Base-by-base conservation (phyloP, 2,797 vertebrate genomes). In the Centropyge bicolor region DNA sequence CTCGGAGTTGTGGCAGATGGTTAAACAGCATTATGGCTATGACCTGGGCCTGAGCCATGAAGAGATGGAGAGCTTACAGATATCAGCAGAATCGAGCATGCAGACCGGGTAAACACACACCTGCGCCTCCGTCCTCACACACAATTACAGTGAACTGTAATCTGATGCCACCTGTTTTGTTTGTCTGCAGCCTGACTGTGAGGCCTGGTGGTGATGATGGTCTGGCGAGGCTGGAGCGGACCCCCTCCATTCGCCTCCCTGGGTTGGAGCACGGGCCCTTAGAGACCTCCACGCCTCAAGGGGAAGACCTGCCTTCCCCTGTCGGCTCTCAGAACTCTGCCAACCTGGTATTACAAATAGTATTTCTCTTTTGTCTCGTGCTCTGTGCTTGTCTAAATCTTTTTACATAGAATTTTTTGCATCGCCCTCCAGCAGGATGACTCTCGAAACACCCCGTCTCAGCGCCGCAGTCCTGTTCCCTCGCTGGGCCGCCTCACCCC, bases 11-110 rank as follows among this genome's bases (percentile, higher is more conserved):
- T 96, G 96, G 96, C 97, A 97, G 80, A 96, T 97, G 94, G 95
- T 99, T 8, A 98, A 95, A 88, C 97, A 98, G 92, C 97, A 97
- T 90, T 99, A 99, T 97, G 98, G 97, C 70, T 90, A 92, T 62
- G 97, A 98, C 65, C 89, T 99, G 82, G 98, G 97, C n/a, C 91
- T 99, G 94, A 99, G 92, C 91, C 94, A 94, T 6, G 96, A 99
- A 65, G 98, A 98, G 79, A 98, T 99, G 97, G 97, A 98, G 73
- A 96, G 82, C 81, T 93, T 97, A 83, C 94, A 94, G 70, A 82
- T 95, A 1, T 91, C 94, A 0, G 74, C 93, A 49, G 97, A 99
- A 40, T 94, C 96, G 24, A 95, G 84, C 8, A 92, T 90, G 74
- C 96, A 95, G 62, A 86, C 89, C 89, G 96, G 97, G 98, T 99